Evolutionary conservation across 2,113 vertebrate species (phyloP), one percentile per base, ranked within the genome.

Genomic region (Kryptolebias marmoratus): DNA sequence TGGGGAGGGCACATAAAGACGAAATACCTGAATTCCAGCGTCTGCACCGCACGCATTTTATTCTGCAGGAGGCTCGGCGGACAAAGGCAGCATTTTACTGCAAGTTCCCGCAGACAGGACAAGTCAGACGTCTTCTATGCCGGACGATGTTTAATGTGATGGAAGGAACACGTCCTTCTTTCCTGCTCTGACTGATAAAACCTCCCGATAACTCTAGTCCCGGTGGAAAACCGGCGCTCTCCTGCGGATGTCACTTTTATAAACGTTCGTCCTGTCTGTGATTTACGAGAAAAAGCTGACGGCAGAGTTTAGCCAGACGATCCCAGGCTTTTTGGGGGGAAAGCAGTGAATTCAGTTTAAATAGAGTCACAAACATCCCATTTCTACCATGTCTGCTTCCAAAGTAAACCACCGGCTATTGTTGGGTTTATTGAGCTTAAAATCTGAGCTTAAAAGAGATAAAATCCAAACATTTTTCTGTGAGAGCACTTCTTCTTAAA

Each of bases 361-460:
- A 78, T 60, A 79, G 75, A 56, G 36, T 50, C 36, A 61, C 36
- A 81, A 83, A 68, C 68, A 82, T 75, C 11, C 42, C 32, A 28
- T 68, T 75, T 57, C 48, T 55, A 13, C 56, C 15, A 32, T 9
- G 31, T 44, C 47, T 63, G 4, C 30, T 14, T 78, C 80, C 61
- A 85, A 86, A 84, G 50, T 75, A 78, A 90, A 86, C 69, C 79
- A 32, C 60, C 53, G 64, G 75, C 54, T 64, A 69, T 62, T 62
- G 55, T 81, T 77, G 32, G 68, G 50, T 75, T 74, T 64, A 66
- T 55, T 22, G 30, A 84, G 66, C 66, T 80, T 58, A 56, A 73
- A 79, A 16, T 22, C 22, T 22, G 30, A 84, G 66, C 66, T 80
- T 58, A 56, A 73, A 79, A 16, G 58, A 42, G 61, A 62, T 31